Conservation (phyloP, 2,113 vertebrate genomes). For the Daboia siamensis region DNA sequence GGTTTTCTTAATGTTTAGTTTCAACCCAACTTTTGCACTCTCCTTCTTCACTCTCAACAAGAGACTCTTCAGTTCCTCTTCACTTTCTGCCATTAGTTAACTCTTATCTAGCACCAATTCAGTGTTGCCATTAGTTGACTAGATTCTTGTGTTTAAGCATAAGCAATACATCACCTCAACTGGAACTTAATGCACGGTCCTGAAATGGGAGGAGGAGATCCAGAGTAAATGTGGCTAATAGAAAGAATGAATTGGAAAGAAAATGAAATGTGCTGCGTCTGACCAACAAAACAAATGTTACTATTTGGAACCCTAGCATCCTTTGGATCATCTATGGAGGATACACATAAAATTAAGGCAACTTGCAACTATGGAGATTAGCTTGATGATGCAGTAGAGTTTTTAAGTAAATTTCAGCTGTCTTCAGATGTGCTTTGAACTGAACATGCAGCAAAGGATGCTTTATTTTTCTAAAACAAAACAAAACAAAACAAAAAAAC, state of each 20-base stretch:
- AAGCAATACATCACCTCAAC: background rate
- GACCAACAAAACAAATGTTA: background rate
- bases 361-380: background rate
- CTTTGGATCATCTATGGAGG: background rate
- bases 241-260: background rate
- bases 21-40: too few species aligned
- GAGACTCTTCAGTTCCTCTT: too few species aligned
- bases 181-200: background rate
- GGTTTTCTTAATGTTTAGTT: too few species aligned
- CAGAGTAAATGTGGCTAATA: background rate
- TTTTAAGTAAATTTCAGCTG: background rate
- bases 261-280: background rate
- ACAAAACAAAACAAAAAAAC: background rate
- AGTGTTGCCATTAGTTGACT: background rate
- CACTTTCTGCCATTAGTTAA: too few species aligned
- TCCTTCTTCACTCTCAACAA: too few species aligned
- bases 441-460: background rate
- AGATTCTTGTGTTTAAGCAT: background rate
- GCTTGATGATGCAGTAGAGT: background rate
- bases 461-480: slow-evolving; percentile 2
- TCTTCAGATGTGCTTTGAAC: background rate
- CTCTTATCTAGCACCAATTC: background rate
- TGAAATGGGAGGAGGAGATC: background rate
- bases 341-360: background rate
- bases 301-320: background rate